A percentile compares a stretch with the other conserved stretches of the same genome.
Evolutionary conservation across 1,140 invertebrate genomes (phyloP).

Genomic region (Trinorchestia longiramus): DNA sequence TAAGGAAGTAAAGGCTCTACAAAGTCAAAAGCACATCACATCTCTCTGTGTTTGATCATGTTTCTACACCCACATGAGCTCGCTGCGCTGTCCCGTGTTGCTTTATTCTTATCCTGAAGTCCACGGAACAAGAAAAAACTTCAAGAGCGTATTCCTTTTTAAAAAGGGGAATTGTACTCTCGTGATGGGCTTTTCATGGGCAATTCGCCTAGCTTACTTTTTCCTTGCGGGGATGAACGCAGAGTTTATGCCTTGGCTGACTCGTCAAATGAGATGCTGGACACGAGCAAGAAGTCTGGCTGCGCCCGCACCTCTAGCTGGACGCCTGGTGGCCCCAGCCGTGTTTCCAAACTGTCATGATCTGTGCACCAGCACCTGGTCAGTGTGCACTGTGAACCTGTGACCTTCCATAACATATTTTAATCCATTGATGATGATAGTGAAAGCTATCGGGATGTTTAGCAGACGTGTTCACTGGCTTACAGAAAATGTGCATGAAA

Average conservation of each 20-base stretch:
- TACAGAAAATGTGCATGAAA: not conserved
- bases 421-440: not conserved
- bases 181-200: constrained; percentile 21
- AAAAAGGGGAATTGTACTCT: not conserved
- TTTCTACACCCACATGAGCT: not conserved
- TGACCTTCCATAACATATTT: not conserved
- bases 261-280: not conserved
- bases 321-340: not conserved
- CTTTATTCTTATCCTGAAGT: not conserved
- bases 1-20: not conserved
- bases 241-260: not conserved
- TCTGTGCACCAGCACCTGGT: not conserved
- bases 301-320: not conserved
- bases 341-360: not conserved
- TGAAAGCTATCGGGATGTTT: not conserved
- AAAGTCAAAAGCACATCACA: not conserved
- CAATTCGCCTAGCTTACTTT: not conserved
- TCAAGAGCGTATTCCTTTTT: not conserved
- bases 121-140: not conserved
- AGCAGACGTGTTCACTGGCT: not conserved
- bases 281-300: not conserved
- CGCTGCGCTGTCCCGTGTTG: not conserved
- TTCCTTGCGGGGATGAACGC: constrained; percentile 11
- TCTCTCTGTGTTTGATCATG: not conserved
- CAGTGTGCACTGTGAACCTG: not conserved